These are phyloP conservation scores for Ceratoteleas bidentatus DNA, from an alignment of 1,140 invertebrate species.

Conservation along the genomic window DNA sequence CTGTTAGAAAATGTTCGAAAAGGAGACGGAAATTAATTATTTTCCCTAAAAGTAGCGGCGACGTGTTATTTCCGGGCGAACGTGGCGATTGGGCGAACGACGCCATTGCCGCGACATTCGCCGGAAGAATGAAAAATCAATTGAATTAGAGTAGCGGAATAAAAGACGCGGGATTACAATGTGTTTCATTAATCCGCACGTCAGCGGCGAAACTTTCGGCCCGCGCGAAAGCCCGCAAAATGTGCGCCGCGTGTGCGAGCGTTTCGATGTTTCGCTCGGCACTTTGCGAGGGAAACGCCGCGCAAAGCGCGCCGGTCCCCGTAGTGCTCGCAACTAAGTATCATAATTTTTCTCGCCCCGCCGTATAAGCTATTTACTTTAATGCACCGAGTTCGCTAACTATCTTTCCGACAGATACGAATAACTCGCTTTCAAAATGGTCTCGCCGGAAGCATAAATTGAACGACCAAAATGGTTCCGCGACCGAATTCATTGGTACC, in stretches of 20 bases:
- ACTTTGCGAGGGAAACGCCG: slow-evolving; percentile 40
- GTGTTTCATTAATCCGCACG: slow-evolving; percentile 44
- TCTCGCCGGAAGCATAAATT: slow-evolving; percentile 51
- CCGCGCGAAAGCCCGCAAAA: slow-evolving; percentile 38
- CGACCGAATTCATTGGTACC: slow-evolving; percentile 32
- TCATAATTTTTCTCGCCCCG: slow-evolving; percentile 51
- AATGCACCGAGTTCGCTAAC: slow-evolving; percentile 55
- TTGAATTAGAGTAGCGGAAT: slow-evolving; percentile 30
- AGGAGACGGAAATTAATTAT: too few species aligned
- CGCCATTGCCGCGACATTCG: too few species aligned
- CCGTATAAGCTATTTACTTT: slow-evolving; percentile 60
- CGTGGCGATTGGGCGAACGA: too few species aligned
- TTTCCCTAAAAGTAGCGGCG: too few species aligned
- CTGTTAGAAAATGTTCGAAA: too few species aligned
- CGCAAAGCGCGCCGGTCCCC: slow-evolving; percentile 36
- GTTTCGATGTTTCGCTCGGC: slow-evolving; percentile 46
- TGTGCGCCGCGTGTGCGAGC: slow-evolving; percentile 35
- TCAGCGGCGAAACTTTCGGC: slow-evolving; percentile 32
- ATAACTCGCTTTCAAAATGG: slow-evolving; percentile 54
- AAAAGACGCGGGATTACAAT: slow-evolving; percentile 25
- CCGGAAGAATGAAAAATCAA: too few species aligned
- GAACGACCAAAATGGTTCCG: slow-evolving; percentile 21
- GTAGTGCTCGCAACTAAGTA: slow-evolving; percentile 46
- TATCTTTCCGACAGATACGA: slow-evolving; percentile 49
- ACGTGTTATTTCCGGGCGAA: too few species aligned